Base-by-base conservation (phyloP, 2,888 invertebrate species). In the Tipula confusa region DNA sequence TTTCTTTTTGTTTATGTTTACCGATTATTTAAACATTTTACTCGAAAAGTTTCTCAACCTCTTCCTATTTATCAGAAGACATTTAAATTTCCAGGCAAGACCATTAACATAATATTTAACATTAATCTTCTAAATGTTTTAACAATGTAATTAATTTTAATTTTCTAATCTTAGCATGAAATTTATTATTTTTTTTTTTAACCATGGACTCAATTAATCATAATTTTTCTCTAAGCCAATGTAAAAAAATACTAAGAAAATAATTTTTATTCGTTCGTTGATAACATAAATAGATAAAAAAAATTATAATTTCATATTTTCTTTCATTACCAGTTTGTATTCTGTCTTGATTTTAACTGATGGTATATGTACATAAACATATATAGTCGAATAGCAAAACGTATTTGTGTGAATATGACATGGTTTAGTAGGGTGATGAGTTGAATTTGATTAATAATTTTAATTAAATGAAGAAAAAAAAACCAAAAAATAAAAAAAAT, bases 51-150 rank as follows among this genome's bases (percentile, higher is more conserved):
- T 64, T 64, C 1, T 18, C 11, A 64, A 64, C 9, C 18, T 64
- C 18, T 9, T 38, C 13, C 24, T 9, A n/a, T n/a, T n/a, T n/a
- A n/a, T n/a, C n/a, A n/a, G n/a, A n/a, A n/a, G 24, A 18, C 38
- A 24, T 11, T n/a, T 24, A 15, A 43, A 43, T 43, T 24, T 64
- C 5, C 64, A 2, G 33, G 43, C 64, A 64, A 64, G 24, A 64
- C 64, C 64, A 64, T 64, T 64, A 64, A 64, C 64, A 64, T 24
- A 64, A 64, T 64, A 64, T 64, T 64, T 64, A 64, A 64, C 64
- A 64, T 64, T 64, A 64, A 64, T 64, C 64, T 24, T 64, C 18
- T 64, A 64, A 64, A 64, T 64, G 64, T 64, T 64, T 64, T 64
- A 24, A 64, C 64, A 64, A 11, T 64, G 64, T 64, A 64, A 64